phyloP scores from a whole-genome alignment of 2,113 vertebrate species.

The Camelus bactrianus region DNA sequence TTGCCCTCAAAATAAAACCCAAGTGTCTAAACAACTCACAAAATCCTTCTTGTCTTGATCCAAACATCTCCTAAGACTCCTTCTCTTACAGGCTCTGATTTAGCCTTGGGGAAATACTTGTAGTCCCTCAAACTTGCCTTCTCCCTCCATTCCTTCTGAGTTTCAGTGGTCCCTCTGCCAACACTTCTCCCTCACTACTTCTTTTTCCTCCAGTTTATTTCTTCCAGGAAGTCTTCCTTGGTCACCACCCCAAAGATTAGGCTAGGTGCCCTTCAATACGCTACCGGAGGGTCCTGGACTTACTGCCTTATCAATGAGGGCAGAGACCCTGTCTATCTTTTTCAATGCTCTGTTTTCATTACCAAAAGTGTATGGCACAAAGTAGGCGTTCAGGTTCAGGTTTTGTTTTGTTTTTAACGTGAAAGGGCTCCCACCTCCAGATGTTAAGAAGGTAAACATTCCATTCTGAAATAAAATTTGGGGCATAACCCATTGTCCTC shows the following conservation, averaged over 20 bases:
- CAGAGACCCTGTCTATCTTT: not conserved
- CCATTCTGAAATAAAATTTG: constrained; percentile 22
- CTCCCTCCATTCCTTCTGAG: not conserved
- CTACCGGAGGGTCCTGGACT: not conserved
- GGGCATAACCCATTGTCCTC: not conserved
- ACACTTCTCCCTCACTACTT: not conserved
- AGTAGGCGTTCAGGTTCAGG: not conserved
- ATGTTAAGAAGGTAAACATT: not conserved
- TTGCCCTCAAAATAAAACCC: not conserved
- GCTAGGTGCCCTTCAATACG: not conserved
- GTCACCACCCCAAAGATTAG: not conserved
- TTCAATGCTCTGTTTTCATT: not conserved
- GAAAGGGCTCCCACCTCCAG: not conserved
- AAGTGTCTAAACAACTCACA: not conserved
- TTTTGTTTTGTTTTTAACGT: not conserved
- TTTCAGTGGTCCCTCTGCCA: not conserved
- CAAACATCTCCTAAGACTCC: not conserved
- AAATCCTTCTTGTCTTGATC: not conserved
- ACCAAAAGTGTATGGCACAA: not conserved
- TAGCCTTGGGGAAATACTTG: not conserved
- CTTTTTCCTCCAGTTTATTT: not conserved
- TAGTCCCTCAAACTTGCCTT: not conserved
- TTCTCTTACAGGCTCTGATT: not conserved
- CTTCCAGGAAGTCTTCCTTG: not conserved
- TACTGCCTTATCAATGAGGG: not conserved